Evolutionary conservation across 92 coral and sea anemone genomes (phyloP).

Genomic region (Zoanthus solanderi): DNA sequence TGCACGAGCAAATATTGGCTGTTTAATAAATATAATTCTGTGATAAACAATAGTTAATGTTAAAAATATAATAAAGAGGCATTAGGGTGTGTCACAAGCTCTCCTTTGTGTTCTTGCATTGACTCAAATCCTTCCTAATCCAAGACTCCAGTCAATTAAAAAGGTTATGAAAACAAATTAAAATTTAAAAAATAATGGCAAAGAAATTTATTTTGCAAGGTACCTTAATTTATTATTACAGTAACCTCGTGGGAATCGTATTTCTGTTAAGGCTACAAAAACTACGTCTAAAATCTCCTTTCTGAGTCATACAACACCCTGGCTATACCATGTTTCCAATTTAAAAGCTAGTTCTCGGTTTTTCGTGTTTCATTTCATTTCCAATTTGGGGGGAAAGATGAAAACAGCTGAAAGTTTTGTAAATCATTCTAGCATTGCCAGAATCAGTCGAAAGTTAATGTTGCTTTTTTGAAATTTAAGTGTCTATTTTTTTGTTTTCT

Average conservation of each 20-base stretch:
- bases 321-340: not conserved
- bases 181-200: not conserved
- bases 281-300: not conserved
- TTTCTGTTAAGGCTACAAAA: not conserved
- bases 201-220: not conserved
- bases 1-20: slow-evolving; percentile 13
- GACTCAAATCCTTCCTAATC: not conserved
- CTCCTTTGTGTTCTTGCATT: slow-evolving; percentile 1
- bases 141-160: not conserved
- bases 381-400: not conserved
- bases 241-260: not conserved
- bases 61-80: slow-evolving; percentile 42
- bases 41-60: slow-evolving; percentile 30
- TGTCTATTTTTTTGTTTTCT: too few species aligned
- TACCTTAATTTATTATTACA: not conserved
- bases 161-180: not conserved
- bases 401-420: not conserved
- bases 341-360: not conserved
- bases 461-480: too few species aligned
- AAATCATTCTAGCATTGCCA: not conserved
- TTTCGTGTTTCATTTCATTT: not conserved
- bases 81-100: slow-evolving; percentile 36
- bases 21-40: slow-evolving; percentile 22
- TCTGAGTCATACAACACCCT: not conserved
- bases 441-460: too few species aligned